A percentile compares a stretch with the other conserved stretches of the same genome.
These are phyloP conservation scores for Sinocyclocheilus grahami DNA, from an alignment of 2,113 vertebrate species.

Conservation along the genomic window DNA sequence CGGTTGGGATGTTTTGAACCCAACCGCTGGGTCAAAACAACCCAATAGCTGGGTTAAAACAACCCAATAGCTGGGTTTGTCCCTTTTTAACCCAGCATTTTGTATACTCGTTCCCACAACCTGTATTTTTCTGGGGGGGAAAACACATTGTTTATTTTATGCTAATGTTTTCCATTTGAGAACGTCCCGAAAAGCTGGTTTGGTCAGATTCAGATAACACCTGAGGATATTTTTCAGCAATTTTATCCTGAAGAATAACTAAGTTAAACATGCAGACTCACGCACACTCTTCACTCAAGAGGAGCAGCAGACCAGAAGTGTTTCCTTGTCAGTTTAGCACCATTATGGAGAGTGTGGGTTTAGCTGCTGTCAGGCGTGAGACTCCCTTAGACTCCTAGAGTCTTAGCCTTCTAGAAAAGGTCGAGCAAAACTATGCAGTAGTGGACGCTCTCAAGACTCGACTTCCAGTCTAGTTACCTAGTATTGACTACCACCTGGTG, in stretches of 20 bases:
- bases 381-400: background rate
- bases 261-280: slow-evolving; percentile 8
- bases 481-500: slow-evolving; percentile 45
- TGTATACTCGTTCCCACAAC: background rate
- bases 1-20: too few species aligned
- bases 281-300: slow-evolving; percentile 17
- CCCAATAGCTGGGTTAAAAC: too few species aligned
- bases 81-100: too few species aligned
- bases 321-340: slow-evolving; percentile 49
- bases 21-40: too few species aligned
- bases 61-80: too few species aligned
- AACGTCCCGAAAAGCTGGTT: background rate
- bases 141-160: background rate
- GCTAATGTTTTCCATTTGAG: background rate
- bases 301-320: slow-evolving; percentile 30
- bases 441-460: background rate
- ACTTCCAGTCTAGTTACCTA: background rate
- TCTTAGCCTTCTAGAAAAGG: slow-evolving; percentile 16
- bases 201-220: background rate
- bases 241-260: background rate
- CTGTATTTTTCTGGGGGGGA: background rate
- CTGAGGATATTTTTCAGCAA: background rate
- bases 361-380: slow-evolving; percentile 54
- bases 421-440: background rate
- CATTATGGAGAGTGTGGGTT: slow-evolving; percentile 48